Base-by-base conservation (phyloP, 2,888 invertebrate species). In the Spilosoma lubricipeda region DNA sequence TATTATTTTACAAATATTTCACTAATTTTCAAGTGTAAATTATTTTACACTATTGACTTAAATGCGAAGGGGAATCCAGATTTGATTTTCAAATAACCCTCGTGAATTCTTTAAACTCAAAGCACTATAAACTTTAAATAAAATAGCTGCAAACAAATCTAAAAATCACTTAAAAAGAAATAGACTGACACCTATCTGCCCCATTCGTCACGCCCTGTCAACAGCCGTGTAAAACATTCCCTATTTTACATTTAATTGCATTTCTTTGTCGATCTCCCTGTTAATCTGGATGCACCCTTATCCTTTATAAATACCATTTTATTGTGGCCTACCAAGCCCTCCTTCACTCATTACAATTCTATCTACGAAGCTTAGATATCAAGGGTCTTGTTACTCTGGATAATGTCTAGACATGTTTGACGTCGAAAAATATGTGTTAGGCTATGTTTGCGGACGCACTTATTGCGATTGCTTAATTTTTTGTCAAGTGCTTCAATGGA, bases 161-260 rank as follows among this genome's bases (percentile, higher is more conserved):
- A 85, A 90, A 90, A 87, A 88, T 85, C 87, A 84, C 84, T 87
- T 85, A 86, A 88, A 88, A 86, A 78, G 82, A 72, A 90, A 87
- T 86, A 82, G 87, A 87, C 86, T 87, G 89, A 88, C 90, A 91
- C 89, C 90, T 89, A 90, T 90, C 90, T 85, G 83, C 91, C 90
- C 91, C 86, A 93, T 94, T 93, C 93, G 95, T 93, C 94, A 93
- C 93, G 90, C 82, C 90, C 83, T 91, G 94, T 95, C 94, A 95
- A 94, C 93, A 94, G 80, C 91, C 92, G 93, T 94, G 94, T 94
- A 93, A 92, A 94, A 90, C 91, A 91, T 88, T 91, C 95, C 95
- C 93, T 95, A 94, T 93, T 95, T 95, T 95, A 94, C 94, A 95
- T 95, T 95, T 95, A 95, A 95, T 95, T 95, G 94, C 95, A 95